These are phyloP conservation scores for Andrena trimmerana DNA, from an alignment of 2,888 invertebrate species.

Conservation along the genomic window DNA sequence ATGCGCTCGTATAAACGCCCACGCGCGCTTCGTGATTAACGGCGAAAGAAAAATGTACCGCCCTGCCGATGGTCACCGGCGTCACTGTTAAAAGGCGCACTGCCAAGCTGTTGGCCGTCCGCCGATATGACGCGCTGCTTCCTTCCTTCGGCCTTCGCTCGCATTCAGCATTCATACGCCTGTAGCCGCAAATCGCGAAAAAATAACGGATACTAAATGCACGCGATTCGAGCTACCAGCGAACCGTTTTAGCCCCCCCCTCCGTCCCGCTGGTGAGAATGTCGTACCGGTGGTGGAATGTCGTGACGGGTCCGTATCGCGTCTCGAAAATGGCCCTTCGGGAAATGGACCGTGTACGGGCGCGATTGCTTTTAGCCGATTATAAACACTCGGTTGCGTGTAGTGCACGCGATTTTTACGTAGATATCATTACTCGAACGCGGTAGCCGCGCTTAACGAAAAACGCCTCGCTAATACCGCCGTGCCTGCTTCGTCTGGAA, in stretches of 20 bases:
- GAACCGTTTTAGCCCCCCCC: slow-evolving; percentile 72
- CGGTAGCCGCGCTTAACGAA: not conserved
- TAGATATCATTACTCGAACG: not conserved
- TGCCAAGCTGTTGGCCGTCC: slow-evolving; percentile 49
- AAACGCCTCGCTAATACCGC: not conserved
- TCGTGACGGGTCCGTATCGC: slow-evolving; percentile 46
- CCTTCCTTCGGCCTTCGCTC: slow-evolving; percentile 19
- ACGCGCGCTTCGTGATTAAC: slow-evolving; percentile 60
- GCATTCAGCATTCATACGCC: slow-evolving; percentile 69
- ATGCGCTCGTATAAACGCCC: slow-evolving; percentile 71
- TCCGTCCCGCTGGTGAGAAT: slow-evolving; percentile 11
- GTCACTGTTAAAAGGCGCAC: slow-evolving; percentile 61
- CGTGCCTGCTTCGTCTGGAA: not conserved
- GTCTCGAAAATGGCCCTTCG: slow-evolving; percentile 29
- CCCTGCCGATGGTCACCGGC: slow-evolving; percentile 48
- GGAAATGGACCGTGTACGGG: slow-evolving; percentile 40
- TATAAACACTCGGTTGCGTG: slow-evolving; percentile 14
- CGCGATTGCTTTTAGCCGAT: slow-evolving; percentile 49
- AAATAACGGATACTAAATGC: slow-evolving; percentile 76
- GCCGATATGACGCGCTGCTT: slow-evolving; percentile 65
- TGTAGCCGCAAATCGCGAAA: slow-evolving; percentile 64
- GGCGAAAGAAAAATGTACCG: slow-evolving; percentile 39
- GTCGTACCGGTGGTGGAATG: slow-evolving; percentile 52
- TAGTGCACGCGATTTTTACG: slow-evolving; percentile 7
- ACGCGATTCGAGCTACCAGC: slow-evolving; percentile 73